Evolutionary conservation across 1,140 invertebrate genomes (phyloP).

Genomic region (Sweltsa coloradensis): DNA sequence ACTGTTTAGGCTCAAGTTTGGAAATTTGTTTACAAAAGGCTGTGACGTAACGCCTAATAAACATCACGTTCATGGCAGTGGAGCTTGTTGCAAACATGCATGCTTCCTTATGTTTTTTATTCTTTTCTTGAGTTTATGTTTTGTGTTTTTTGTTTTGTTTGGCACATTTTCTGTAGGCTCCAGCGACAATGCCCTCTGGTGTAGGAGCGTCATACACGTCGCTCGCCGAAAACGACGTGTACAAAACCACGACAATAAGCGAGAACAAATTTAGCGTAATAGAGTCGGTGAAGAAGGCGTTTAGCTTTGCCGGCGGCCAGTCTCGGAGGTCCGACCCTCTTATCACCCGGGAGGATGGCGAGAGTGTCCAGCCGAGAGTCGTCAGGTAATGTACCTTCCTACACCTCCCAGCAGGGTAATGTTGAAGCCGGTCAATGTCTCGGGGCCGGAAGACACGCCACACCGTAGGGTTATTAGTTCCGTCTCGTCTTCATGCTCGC

Average conservation of each 20-base stretch:
- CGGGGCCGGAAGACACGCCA: too few species aligned
- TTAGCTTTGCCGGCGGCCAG: conserved; percentile 35
- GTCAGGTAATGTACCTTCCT: conserved; percentile 3
- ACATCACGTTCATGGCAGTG: too few species aligned
- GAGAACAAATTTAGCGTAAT: conserved; percentile 40
- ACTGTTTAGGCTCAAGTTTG: too few species aligned
- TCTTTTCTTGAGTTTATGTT: too few species aligned
- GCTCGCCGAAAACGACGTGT: conserved; percentile 43
- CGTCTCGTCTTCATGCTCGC: too few species aligned
- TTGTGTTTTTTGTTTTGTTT: conserved; percentile 10
- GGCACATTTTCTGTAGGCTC: not conserved
- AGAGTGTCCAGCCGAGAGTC: conserved; percentile 27
- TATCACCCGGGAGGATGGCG: conserved; percentile 27
- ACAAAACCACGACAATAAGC: conserved; percentile 46
- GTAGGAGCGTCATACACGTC: conserved; percentile 48
- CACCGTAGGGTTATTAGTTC: too few species aligned
- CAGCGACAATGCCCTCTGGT: conserved; percentile 37
- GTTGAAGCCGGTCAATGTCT: too few species aligned
- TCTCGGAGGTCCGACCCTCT: conserved; percentile 38
- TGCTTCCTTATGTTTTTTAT: too few species aligned
- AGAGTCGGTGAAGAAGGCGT: conserved; percentile 47
- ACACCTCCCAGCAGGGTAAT: too few species aligned
- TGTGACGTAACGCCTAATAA: too few species aligned
- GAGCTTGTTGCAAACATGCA: too few species aligned
- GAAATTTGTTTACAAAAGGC: too few species aligned